These are phyloP conservation scores for Micropoecilia bifurca DNA, from an alignment of 2,797 vertebrate genomes.

Conservation along the genomic window DNA sequence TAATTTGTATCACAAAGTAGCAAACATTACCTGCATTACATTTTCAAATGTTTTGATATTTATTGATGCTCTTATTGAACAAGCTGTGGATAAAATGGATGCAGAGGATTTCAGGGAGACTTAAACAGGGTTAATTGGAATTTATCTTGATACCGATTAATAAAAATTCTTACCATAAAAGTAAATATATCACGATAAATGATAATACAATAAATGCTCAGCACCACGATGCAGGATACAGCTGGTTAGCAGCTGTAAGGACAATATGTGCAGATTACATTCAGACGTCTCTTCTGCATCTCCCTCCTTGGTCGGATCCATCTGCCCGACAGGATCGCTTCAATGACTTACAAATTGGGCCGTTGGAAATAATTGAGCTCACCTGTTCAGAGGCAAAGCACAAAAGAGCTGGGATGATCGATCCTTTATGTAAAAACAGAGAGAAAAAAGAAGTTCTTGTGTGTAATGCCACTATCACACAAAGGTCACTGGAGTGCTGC, in stretches of 20 bases:
- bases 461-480: conserved; percentile 71
- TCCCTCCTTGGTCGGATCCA: conserved; percentile 55
- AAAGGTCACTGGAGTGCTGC: conserved; percentile 73
- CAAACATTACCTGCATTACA: no score
- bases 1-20: no score
- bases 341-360: conserved; percentile 71
- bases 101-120: no score
- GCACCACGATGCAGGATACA: no score
- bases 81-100: no score
- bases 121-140: no score
- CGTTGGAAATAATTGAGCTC: conserved; percentile 71
- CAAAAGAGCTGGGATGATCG: conserved; percentile 75
- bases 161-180: no score
- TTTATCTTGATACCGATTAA: no score
- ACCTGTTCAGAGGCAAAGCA: conserved; percentile 68
- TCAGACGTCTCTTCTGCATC: conserved; percentile 37
- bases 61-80: no score
- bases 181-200: no score
- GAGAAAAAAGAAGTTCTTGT: conserved; percentile 32
- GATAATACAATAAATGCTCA: no score
- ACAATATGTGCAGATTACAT: conserved; percentile 5
- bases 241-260: conserved; percentile 5
- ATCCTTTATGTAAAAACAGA: conserved; percentile 66
- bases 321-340: conserved; percentile 54
- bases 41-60: no score